Evolutionary conservation across 2,113 vertebrate species (phyloP).

Genomic region (Excalfactoria chinensis): DNA sequence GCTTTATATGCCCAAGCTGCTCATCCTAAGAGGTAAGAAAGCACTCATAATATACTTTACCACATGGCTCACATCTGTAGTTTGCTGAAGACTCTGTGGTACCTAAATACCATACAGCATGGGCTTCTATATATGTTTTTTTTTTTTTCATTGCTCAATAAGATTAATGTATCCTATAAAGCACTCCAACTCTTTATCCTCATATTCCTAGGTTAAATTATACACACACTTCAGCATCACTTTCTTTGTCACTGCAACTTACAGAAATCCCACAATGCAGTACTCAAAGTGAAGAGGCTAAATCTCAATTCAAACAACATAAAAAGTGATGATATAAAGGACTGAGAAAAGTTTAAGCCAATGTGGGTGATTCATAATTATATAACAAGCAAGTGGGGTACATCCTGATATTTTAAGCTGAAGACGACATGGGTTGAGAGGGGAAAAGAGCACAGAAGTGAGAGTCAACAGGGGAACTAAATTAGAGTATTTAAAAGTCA

Average conservation of each 20-base stretch:
- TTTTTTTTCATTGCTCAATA: not conserved
- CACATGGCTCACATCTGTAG: not conserved
- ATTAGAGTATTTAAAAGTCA: constrained; percentile 60
- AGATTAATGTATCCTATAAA: not conserved
- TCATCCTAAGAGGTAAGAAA: not conserved
- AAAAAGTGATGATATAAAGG: constrained; percentile 20
- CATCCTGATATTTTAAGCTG: constrained; percentile 59
- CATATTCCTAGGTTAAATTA: not conserved
- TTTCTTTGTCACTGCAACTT: not conserved
- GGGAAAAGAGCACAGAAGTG: constrained; percentile 57
- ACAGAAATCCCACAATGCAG: not conserved
- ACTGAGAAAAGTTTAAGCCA: constrained; percentile 58
- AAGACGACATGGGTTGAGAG: constrained; percentile 49
- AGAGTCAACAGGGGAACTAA: constrained; percentile 58
- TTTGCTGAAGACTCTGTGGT: not conserved
- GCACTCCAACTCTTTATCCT: not conserved
- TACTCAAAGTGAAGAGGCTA: not conserved
- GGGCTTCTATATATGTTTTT: not conserved
- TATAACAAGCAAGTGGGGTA: constrained; percentile 51
- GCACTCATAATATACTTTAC: not conserved
- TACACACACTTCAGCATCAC: not conserved
- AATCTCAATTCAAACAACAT: constrained; percentile 11
- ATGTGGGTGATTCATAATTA: constrained; percentile 67
- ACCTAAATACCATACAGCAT: not conserved
- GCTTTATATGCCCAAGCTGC: not conserved